These are phyloP conservation scores for Hydroisotoma schaefferi DNA, from an alignment of 2,888 invertebrate genomes.

Conservation along the genomic window DNA sequence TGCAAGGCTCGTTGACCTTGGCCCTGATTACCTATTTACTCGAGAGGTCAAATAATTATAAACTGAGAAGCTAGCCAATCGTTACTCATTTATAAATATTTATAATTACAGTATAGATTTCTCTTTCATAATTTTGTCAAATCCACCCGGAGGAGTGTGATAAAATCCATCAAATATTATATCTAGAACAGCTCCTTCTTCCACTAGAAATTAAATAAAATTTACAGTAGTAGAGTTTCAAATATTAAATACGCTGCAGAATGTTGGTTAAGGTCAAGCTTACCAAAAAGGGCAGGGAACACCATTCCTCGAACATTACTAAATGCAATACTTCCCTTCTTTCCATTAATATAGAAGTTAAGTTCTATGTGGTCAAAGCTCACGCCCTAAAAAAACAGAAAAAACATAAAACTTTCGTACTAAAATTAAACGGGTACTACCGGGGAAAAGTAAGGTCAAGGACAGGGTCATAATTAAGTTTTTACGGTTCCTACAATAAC, in stretches of 20 bases:
- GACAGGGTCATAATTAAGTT: no score
- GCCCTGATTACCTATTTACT: no score
- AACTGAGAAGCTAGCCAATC: no score
- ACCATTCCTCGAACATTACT: slow-evolving; percentile 85
- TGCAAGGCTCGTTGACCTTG: no score
- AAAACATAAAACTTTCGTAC: slow-evolving; percentile 5
- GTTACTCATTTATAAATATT: no score
- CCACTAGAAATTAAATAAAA: slow-evolving; percentile 61
- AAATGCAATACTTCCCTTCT: slow-evolving; percentile 76
- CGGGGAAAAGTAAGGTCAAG: no score
- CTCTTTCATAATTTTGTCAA: slow-evolving; percentile 93
- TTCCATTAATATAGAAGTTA: slow-evolving; percentile 91
- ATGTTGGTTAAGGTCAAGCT: no score
- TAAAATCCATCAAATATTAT: slow-evolving; percentile 86
- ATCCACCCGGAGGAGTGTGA: slow-evolving; percentile 77
- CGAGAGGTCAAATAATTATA: no score
- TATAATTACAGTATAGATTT: slow-evolving; percentile 80
- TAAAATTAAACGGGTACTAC: neutral
- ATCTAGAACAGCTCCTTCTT: slow-evolving; percentile 96
- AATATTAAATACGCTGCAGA: slow-evolving; percentile 8
- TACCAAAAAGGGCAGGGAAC: slow-evolving; percentile 90
- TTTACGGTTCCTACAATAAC: slow-evolving; percentile 65
- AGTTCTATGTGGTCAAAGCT: slow-evolving; percentile 95
- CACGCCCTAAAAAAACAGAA: slow-evolving; percentile 64
- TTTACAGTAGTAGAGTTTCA: no score